Conservation (phyloP, 2,888 invertebrate genomes). For the Opisthograptis luteolata region DNA sequence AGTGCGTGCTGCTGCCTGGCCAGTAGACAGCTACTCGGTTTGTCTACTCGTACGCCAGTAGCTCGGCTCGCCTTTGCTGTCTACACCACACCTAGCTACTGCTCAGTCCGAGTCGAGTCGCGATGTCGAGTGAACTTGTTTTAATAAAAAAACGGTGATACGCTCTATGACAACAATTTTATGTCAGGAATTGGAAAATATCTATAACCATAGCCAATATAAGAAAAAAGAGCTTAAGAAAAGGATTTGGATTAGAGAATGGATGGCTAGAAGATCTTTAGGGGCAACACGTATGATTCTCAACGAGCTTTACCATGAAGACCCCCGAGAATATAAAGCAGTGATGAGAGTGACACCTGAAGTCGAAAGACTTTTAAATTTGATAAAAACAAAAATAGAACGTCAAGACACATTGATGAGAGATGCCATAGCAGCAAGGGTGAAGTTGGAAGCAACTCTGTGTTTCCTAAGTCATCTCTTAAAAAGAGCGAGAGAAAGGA, state of each 20-base stretch:
- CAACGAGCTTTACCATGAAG: constrained; percentile 31
- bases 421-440: constrained; percentile 37
- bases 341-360: constrained; percentile 29
- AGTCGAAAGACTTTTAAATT: constrained; percentile 32
- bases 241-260: constrained; percentile 30
- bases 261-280: constrained; percentile 30
- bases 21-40: constrained; percentile 36
- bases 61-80: constrained; percentile 35
- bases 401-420: constrained; percentile 37
- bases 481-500: no score
- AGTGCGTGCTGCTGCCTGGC: constrained; percentile 27
- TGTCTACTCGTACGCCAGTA: constrained; percentile 38
- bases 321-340: constrained; percentile 24
- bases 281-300: constrained; percentile 26
- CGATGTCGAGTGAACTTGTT: constrained; percentile 27
- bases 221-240: constrained; percentile 28
- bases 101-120: constrained; percentile 24
- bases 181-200: no score
- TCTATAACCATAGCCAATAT: no score
- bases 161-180: no score
- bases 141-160: constrained; percentile 29
- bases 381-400: constrained; percentile 32
- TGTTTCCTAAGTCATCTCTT: constrained; percentile 37
- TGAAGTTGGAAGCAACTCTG: constrained; percentile 42
- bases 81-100: constrained; percentile 30